Base-by-base conservation (phyloP, 2,888 invertebrate species). In the Sclerodermus sp. region DNA sequence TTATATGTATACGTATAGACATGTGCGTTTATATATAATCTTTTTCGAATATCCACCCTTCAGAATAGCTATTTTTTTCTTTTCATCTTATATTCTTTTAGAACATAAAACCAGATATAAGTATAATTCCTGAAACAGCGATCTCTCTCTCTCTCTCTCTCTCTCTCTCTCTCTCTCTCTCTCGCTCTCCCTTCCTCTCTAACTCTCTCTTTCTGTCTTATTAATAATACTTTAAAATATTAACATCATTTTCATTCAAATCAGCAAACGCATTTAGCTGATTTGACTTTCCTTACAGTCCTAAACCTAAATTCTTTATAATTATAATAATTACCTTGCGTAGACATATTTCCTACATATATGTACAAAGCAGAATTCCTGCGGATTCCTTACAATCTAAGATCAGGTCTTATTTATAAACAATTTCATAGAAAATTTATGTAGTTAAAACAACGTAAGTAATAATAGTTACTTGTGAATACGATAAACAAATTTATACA, bases 401-500 rank as follows among this genome's bases (percentile, higher is more conserved):
- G 57, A 65, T 65, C 63, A 57, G 57, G 12, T 66, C 51, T 69
- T 57, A 58, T 63, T 70, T 74, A 73, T 73, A 74, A 74, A 75
- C 71, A 74, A 69, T 71, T 73, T 71, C 60, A 74, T 74, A 76
- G 72, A 75, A 74, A 74, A 75, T 74, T 73, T 72, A 69, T 70
- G 62, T 70, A 70, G 73, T 73, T 70, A 74, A 75, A 75, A 75
- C 69, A 75, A 75, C 62, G 58, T 68, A 70, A 70, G 65, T 68
- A 64, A 71, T 63, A 54, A 65, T 68, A 65, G 64, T 73, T 70
- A 71, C 62, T 70, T 59, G 58, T 67, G 68, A 71, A 71, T 71
- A 74, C 66, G 58, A 73, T 75, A 74, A 75, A 72, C 71, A 73
- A 73, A 71, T 76, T 76, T 75, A 73, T 76, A 75, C 75, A 75